phyloP scores from a whole-genome alignment of 2,888 invertebrate species.

The Melanargia galathea region DNA sequence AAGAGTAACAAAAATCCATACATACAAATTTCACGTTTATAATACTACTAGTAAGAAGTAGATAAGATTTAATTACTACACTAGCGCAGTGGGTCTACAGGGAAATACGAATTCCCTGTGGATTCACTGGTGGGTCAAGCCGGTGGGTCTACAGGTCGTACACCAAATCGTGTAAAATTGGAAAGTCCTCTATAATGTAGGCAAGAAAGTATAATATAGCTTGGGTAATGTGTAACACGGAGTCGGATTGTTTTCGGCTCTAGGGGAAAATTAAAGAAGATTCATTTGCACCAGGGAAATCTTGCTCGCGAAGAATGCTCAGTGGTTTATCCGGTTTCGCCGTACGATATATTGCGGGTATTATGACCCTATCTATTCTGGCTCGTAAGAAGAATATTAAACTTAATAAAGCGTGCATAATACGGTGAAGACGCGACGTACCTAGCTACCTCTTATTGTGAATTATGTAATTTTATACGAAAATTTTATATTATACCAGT shows the following conservation, averaged over 20 bases:
- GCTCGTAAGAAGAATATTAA: slow-evolving; percentile 19
- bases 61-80: too few relatives aligned
- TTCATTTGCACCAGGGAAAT: slow-evolving; percentile 57
- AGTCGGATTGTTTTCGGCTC: slow-evolving; percentile 51
- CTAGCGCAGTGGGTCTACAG: too few relatives aligned
- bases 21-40: too few relatives aligned
- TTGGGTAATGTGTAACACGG: slow-evolving; percentile 53
- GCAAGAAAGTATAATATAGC: too few relatives aligned
- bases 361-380: slow-evolving; percentile 26
- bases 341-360: slow-evolving; percentile 16
- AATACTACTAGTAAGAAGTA: too few relatives aligned
- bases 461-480: slow-evolving; percentile 15
- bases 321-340: slow-evolving; percentile 22
- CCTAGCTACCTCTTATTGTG: too few relatives aligned
- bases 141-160: too few relatives aligned
- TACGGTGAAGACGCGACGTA: slow-evolving; percentile 2
- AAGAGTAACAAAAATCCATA: too few relatives aligned
- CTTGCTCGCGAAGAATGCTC: slow-evolving; percentile 31
- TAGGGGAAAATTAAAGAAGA: slow-evolving; percentile 58
- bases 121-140: too few relatives aligned
- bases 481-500: slow-evolving; percentile 20
- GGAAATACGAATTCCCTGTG: too few relatives aligned
- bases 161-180: too few relatives aligned
- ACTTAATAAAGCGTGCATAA: slow-evolving; percentile 24
- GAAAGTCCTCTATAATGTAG: too few relatives aligned